Evolutionary conservation across 2,113 vertebrate species (phyloP), one percentile per base, ranked within the genome.

Genomic region (Anhinga rufa): DNA sequence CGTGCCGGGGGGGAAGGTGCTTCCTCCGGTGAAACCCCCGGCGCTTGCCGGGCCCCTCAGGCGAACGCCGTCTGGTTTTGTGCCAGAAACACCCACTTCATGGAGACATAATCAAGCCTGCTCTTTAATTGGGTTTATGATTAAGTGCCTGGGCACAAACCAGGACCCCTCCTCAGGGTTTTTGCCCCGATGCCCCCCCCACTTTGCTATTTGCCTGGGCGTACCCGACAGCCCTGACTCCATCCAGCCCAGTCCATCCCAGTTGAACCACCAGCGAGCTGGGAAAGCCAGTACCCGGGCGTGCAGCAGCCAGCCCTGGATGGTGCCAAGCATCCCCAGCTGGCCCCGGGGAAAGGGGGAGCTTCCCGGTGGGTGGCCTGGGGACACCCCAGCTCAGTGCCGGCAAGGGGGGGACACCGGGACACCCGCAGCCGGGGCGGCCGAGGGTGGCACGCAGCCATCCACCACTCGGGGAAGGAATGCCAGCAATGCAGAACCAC

Each of bases 191-290:
- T 20, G 21, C 21, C 76, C 31, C 62, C 62, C 49, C 42, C 25
- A 14, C 21, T 76, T 69, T 55, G 31, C 38, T 49, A 3, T 55
- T 61, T 38, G 5, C 46, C 31, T 61, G 80, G 12, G 1, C 16
- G 62, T 6, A 13, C n/a, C 25, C 0, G 0, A 6, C 24, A 64
- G 10, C 32, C 44, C 32, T 7, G 1, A 6, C 40, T 54, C 38
- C 62, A 52, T 25, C 64, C 68, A 34, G 16, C 58, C 88, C 88
- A 68, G 44, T 17, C 36, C 57, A 71, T 34, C 49, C 71, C 64
- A 46, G 71, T 31, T 38, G 34, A 60, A 66, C 19, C 17, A 9
- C 16, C 40, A 48, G 26, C 9, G 11, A 60, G 29, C 48, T 34
- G 58, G 72, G 57, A 58, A 83, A 68, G 29, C 38, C 0, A 0